Evolutionary conservation across 1,140 invertebrate species (phyloP), one percentile per base, ranked within the genome.

Genomic region (Pachypsylla venusta): DNA sequence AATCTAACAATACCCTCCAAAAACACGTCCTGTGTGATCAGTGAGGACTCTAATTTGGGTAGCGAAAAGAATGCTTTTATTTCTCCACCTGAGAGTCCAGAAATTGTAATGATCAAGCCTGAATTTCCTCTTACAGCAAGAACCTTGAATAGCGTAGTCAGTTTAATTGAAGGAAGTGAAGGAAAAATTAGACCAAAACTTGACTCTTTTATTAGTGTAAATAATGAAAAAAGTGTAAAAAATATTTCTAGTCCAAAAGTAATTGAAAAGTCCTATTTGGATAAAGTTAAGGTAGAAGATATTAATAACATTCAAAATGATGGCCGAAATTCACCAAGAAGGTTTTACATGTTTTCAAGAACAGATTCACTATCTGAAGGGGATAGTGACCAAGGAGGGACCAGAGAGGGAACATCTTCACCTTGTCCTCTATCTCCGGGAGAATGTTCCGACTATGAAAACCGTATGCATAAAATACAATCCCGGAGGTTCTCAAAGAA

Each of bases 401-500:
- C 65, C 40, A 57, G 64, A 25, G 63, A 64, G 2, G 48, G 63
- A 7, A 61, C 65, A 62, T 67, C 73, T 20, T 74, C 73, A 1
- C 65, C 66, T 7, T 65, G 62, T 16, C 59, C 61, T 14, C 61
- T 64, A n/a, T 60, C 59, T 27, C 70, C 71, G 24, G 76, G 75
- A 24, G 75, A 78, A 66, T 65, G 76, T 30, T 79, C 78, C 12
- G 76, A 78, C 63, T 74, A 73, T 61, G 76, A 81, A 65, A 74
- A 74, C 42, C 5, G 42, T 19, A 48, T 48, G 42, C 42, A 48
- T 19, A 48, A 48, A 19, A 48, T 48, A 5, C 16, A n/a, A 19
- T 48, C 42, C 4, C 42, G 75, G 24, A 73, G 84, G 2, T 87
- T 84, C 66, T 82, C 80, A 5, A 87, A 87, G 69, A 72, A 84